A percentile compares a stretch with the other conserved stretches of the same genome.
Evolutionary conservation across 2,113 vertebrate genomes (phyloP).

Genomic region (Dipodomys merriami): DNA sequence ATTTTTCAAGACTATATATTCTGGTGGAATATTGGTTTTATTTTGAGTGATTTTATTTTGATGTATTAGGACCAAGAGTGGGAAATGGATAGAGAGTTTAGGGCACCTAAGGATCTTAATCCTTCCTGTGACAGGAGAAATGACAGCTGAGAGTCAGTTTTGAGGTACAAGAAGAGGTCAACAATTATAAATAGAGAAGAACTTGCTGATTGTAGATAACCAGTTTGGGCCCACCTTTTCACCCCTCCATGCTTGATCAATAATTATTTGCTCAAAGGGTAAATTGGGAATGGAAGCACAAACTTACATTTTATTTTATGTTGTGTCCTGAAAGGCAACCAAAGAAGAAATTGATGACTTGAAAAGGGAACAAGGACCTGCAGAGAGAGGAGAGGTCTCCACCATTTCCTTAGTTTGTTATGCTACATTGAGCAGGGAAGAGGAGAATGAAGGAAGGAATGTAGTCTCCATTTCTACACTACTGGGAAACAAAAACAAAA

Average conservation of each 20-base stretch:
- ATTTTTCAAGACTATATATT: conserved; percentile 7
- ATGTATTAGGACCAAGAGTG: not conserved
- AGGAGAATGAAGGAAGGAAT: not conserved
- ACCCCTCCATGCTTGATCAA: not conserved
- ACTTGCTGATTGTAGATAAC: conserved; percentile 33
- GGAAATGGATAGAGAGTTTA: not conserved
- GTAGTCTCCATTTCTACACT: not conserved
- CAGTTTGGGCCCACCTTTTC: not conserved
- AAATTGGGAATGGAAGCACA: not conserved
- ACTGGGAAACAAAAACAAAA: not conserved
- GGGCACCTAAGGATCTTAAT: not conserved
- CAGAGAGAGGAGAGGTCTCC: not conserved
- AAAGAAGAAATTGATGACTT: not conserved
- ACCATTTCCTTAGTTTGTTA: not conserved
- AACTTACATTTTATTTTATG: not conserved
- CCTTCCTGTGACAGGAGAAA: not conserved
- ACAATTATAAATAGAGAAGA: not conserved
- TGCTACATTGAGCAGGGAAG: not conserved
- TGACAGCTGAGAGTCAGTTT: conserved; percentile 65
- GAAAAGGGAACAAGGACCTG: not conserved
- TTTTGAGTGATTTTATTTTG: not conserved
- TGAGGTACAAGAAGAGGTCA: conserved; percentile 60
- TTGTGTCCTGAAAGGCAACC: not conserved
- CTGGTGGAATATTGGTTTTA: not conserved
- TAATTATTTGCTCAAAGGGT: not conserved